These are phyloP conservation scores for Tenthredo scrophulariae DNA, from an alignment of 2,888 invertebrate species.

Conservation along the genomic window DNA sequence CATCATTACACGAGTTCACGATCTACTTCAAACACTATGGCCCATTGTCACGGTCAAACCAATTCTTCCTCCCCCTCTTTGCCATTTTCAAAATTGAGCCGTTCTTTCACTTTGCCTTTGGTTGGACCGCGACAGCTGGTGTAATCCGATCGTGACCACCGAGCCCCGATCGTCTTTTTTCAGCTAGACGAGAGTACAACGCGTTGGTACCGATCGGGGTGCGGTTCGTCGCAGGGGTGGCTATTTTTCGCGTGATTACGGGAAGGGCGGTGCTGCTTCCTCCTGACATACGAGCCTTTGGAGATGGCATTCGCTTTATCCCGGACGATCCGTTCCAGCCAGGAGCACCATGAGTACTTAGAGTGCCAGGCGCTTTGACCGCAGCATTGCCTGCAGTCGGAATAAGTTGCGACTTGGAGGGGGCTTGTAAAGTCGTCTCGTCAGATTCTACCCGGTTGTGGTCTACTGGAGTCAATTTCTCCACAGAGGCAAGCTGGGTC, in stretches of 20 bases:
- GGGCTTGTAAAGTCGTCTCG: background rate
- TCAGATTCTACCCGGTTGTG: conserved; percentile 39
- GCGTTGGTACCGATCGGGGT: conserved; percentile 33
- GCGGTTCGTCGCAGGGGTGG: conserved; percentile 29
- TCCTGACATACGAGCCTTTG: background rate
- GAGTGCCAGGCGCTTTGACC: conserved; percentile 28
- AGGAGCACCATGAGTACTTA: conserved; percentile 7
- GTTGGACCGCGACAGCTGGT: conserved; percentile 28
- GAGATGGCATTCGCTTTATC: background rate
- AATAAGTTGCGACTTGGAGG: background rate
- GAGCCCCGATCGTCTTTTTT: conserved; percentile 39
- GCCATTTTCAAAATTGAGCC: background rate
- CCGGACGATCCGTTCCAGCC: background rate
- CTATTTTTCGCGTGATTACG: background rate
- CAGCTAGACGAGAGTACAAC: background rate
- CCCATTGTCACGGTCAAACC: conserved; percentile 30
- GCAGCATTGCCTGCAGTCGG: background rate
- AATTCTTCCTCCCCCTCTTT: background rate
- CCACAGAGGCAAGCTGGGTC: conserved; percentile 57
- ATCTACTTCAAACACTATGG: background rate
- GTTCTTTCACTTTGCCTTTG: conserved; percentile 14
- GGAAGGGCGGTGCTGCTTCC: background rate
- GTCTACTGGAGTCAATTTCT: conserved; percentile 55
- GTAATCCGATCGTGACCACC: conserved; percentile 14
- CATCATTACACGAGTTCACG: background rate